A percentile compares a stretch with the other conserved stretches of the same genome.
These are phyloP conservation scores for Genyomyrus donnyi DNA, from an alignment of 2,113 vertebrate genomes.

Conservation along the genomic window DNA sequence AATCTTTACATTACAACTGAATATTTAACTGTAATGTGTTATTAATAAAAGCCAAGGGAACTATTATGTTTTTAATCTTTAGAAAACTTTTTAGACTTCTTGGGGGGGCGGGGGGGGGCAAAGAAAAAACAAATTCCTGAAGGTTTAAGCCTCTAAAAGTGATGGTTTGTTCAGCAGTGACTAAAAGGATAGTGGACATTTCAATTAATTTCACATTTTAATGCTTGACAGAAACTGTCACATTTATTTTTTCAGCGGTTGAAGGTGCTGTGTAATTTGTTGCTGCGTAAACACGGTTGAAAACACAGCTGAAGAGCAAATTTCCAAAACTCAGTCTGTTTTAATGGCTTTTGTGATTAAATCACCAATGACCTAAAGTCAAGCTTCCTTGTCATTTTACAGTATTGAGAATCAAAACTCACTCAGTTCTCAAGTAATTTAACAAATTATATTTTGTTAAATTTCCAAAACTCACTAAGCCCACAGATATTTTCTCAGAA, in stretches of 20 bases:
- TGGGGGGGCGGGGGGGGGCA: too few relatives aligned
- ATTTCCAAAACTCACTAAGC: not conserved
- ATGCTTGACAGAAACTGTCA: not conserved
- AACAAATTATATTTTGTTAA: not conserved
- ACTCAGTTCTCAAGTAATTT: not conserved
- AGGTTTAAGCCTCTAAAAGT: not conserved
- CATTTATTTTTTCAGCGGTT: not conserved
- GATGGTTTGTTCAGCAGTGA: not conserved
- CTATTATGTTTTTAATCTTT: not conserved
- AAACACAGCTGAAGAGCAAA: not conserved
- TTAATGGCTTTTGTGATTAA: too few relatives aligned
- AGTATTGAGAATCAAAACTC: not conserved
- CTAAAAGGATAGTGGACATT: not conserved
- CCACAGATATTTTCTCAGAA: not conserved
- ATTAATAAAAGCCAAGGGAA: not conserved
- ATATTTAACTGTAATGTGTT: not conserved
- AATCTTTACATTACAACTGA: not conserved
- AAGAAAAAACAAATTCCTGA: too few relatives aligned
- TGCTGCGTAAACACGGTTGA: not conserved
- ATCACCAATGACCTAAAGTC: too few relatives aligned
- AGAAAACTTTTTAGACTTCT: not conserved
- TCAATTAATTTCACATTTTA: not conserved
- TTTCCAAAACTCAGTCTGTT: too few relatives aligned
- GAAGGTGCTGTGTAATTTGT: not conserved
- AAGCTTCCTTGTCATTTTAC: too few relatives aligned